A percentile compares a stretch with the other conserved stretches of the same genome.
phyloP scores from a whole-genome alignment of 2,113 vertebrate genomes.

The Balaenoptera acutorostrata region DNA sequence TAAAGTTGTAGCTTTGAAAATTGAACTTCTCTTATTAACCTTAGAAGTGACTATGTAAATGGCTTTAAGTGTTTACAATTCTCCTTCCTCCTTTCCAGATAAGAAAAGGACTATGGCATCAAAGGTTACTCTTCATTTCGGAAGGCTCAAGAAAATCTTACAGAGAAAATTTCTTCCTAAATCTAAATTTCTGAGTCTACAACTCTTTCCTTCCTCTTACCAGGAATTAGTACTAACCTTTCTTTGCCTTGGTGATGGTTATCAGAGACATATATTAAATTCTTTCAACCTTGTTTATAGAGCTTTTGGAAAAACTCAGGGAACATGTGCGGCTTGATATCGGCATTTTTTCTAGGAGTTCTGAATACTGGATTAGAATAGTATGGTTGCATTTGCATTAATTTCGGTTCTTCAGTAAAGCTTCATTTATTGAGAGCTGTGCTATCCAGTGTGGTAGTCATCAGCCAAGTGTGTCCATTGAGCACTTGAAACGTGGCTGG shows the following conservation, averaged over 20 bases:
- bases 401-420: background rate
- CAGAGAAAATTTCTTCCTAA: background rate
- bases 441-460: background rate
- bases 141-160: background rate
- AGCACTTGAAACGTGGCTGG: background rate
- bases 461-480: background rate
- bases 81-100: background rate
- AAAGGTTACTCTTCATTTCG: slow-evolving; percentile 21
- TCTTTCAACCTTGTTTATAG: background rate
- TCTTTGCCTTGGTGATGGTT: background rate
- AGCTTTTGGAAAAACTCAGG: background rate
- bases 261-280: background rate
- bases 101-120: background rate
- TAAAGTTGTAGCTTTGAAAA: slow-evolving; percentile 17
- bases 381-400: background rate
- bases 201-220: background rate
- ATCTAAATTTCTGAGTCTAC: background rate
- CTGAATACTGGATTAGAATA: background rate
- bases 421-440: background rate
- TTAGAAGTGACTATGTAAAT: background rate
- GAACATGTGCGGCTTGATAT: background rate
- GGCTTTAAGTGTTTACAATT: background rate
- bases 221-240: background rate
- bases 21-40: background rate
- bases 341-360: background rate